Evolutionary conservation across 2,113 vertebrate genomes (phyloP), one percentile per base, ranked within the genome.

Genomic region (Lepus europaeus): DNA sequence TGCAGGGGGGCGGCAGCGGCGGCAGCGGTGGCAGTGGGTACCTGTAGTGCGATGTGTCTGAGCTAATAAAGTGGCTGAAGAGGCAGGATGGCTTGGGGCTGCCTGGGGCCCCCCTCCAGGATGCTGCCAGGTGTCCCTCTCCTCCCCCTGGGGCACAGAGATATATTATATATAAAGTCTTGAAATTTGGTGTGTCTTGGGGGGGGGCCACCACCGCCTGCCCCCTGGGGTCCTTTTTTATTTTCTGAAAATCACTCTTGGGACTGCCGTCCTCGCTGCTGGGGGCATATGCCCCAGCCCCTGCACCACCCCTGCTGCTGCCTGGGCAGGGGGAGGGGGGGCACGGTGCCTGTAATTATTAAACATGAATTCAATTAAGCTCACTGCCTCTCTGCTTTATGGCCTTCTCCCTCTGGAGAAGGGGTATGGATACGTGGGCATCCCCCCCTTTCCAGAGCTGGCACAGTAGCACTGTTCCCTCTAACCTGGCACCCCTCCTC

Each of bases 321-420:
- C 97, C 95, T 97, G 97, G 93, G 97, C 97, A 97, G 97, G 97
- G 97, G 95, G 78, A 96, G 92, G 97, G 97, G 96, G 97, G 97
- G 97, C 97, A 97, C 97, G 97, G 97, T 97, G 97, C 97, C 97
- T 97, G 97, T 97, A 97, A 97, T 97, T 97, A 97, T 97, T 97
- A 97, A 97, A 97, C 97, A 97, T 97, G 97, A 97, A 97, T 97
- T 97, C 97, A 97, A 97, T 97, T 97, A 97, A 92, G 91, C 77
- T 93, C 33, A 63, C n/a, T 88, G 97, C 95, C 81, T 96, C 78
- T 78, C 94, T 97, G 92, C 93, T 97, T 95, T 89, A 20, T 97
- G 92, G 61, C 86, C 82, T 90, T n/a, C 80, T 72, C 82, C 68
- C 68, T 83, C 72, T 81, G 61, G 61, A 94, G 93, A 45, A 87